Conservation (phyloP, 2,113 vertebrate species). For the Eulemur macaco region DNA sequence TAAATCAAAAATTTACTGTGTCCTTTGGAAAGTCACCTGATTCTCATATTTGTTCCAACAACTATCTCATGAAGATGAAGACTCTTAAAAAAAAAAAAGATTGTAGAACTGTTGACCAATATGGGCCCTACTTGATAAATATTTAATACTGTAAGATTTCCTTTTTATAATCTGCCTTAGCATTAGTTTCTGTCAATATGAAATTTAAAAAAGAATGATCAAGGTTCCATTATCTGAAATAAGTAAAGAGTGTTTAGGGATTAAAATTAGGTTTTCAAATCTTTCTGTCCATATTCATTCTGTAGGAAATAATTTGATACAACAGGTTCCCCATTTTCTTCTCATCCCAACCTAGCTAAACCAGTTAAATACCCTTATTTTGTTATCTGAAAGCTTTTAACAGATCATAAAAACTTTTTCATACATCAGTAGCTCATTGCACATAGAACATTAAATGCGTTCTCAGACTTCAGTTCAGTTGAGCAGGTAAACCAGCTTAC, state of each 20-base stretch:
- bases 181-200: conserved; percentile 36
- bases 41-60: background rate
- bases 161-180: conserved; percentile 42
- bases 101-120: background rate
- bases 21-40: background rate
- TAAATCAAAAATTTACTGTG: background rate
- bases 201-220: conserved; percentile 39
- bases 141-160: conserved; percentile 37
- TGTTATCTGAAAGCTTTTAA: conserved; percentile 16
- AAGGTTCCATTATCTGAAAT: conserved; percentile 46
- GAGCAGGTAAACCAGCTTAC: background rate
- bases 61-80: background rate
- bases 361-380: conserved; percentile 36
- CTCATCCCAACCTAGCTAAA: background rate
- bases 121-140: conserved; percentile 6
- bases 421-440: background rate
- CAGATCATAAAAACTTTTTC: conserved; percentile 12
- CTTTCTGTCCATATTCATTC: conserved; percentile 35
- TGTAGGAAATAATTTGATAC: conserved; percentile 45
- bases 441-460: background rate
- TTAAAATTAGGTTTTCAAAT: conserved; percentile 33
- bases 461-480: background rate
- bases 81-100: background rate
- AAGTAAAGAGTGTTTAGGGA: background rate
- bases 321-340: conserved; percentile 53